Evolutionary conservation across 2,797 vertebrate species (phyloP).

Genomic region (Sternotherus odoratus): DNA sequence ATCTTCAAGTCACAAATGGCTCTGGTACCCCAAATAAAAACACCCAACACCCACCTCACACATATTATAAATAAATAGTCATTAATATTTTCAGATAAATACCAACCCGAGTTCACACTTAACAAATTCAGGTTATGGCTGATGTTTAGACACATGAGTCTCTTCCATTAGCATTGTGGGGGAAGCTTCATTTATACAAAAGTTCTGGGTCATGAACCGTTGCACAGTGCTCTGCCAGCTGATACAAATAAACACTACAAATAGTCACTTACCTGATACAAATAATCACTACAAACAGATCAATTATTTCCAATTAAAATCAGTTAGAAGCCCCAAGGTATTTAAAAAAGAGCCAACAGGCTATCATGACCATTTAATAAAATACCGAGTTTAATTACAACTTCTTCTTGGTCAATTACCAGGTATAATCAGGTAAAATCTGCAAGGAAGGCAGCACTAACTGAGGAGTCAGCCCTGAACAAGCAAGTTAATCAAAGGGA

Average conservation of each 20-base stretch:
- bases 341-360: neutral
- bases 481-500: neutral
- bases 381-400: neutral
- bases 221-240: rapidly evolving
- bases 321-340: neutral
- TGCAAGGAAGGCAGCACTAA: neutral
- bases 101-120: neutral
- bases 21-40: neutral
- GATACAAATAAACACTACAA: neutral
- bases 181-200: neutral
- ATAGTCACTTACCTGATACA: neutral
- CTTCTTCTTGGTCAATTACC: neutral
- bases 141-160: neutral
- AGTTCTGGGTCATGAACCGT: neutral
- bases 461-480: neutral
- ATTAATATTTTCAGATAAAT: neutral
- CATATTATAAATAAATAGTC: neutral
- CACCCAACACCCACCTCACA: neutral
- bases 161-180: neutral
- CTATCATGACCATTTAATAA: neutral
- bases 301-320: rapidly evolving
- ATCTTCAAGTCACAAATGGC: neutral
- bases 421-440: neutral
- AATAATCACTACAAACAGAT: neutral
- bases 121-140: neutral